A percentile compares a stretch with the other conserved stretches of the same genome.
phyloP scores from a whole-genome alignment of 1,140 invertebrate species.

The Idris sp. region DNA sequence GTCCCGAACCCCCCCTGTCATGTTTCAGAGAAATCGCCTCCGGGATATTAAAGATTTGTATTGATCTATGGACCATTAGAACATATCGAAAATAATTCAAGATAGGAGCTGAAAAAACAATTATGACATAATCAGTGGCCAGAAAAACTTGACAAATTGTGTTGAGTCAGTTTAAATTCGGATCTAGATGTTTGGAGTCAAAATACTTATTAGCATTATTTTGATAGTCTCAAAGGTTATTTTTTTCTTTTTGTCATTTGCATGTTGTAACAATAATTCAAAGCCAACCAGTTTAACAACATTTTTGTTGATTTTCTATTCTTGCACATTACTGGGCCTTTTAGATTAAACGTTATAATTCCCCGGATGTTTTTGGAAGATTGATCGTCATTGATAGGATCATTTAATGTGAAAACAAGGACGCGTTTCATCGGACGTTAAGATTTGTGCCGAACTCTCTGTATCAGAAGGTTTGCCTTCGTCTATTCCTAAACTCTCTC shows the following conservation, averaged over 20 bases:
- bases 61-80: neutral
- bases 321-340: slow-evolving; percentile 24
- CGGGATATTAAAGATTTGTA: slow-evolving; percentile 35
- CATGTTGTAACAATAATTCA: slow-evolving; percentile 10
- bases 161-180: too few relatives aligned
- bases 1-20: slow-evolving; percentile 37
- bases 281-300: slow-evolving; percentile 19
- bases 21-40: slow-evolving; percentile 45
- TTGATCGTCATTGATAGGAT: slow-evolving; percentile 57
- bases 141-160: too few relatives aligned
- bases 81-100: slow-evolving; percentile 20
- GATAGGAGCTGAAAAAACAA: too few relatives aligned
- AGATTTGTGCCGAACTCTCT: slow-evolving; percentile 52
- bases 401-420: slow-evolving; percentile 57
- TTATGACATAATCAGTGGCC: too few relatives aligned
- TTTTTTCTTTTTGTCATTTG: too few relatives aligned
- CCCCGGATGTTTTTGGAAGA: slow-evolving; percentile 44
- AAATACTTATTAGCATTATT: too few relatives aligned
- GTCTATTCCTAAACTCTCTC: slow-evolving; percentile 56
- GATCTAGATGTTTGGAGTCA: too few relatives aligned
- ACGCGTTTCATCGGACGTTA: slow-evolving; percentile 40
- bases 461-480: slow-evolving; percentile 60
- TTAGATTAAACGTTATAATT: slow-evolving; percentile 61
- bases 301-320: slow-evolving; percentile 48
- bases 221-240: too few relatives aligned